A percentile compares a stretch with the other conserved stretches of the same genome.
Evolutionary conservation across 2,113 vertebrate genomes (phyloP).

Genomic region (Mobula birostris): DNA sequence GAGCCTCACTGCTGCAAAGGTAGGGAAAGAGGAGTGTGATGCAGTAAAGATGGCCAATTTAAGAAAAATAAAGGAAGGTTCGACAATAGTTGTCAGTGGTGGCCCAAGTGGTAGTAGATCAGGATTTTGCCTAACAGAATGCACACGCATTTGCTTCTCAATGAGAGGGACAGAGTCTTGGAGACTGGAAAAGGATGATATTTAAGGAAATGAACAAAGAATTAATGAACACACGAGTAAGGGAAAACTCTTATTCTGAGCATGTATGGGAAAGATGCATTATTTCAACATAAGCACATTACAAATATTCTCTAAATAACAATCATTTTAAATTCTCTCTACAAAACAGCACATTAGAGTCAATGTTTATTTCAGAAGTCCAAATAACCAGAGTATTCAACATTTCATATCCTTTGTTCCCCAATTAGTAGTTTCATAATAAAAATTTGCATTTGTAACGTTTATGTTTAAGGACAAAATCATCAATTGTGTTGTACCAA

Average conservation of each 20-base stretch:
- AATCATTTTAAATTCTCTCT: not conserved
- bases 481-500: not conserved
- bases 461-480: not conserved
- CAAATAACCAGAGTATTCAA: not conserved
- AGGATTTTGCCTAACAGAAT: not conserved
- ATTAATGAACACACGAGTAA: not conserved
- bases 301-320: not conserved
- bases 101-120: not conserved
- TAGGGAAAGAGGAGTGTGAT: too few relatives aligned
- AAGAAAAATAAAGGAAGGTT: too few relatives aligned
- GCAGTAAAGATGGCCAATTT: too few relatives aligned
- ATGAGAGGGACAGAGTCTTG: not conserved
- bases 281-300: not conserved
- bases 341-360: not conserved
- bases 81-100: not conserved
- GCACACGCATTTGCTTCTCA: not conserved
- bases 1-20: too few relatives aligned
- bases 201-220: not conserved
- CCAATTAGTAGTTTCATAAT: not conserved
- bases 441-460: not conserved
- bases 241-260: not conserved
- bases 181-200: not conserved
- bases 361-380: not conserved
- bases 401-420: not conserved
- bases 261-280: not conserved